A percentile compares a stretch with the other conserved stretches of the same genome.
Evolutionary conservation across 2,113 vertebrate species (phyloP).

Genomic region (Brienomyrus longianalis): DNA sequence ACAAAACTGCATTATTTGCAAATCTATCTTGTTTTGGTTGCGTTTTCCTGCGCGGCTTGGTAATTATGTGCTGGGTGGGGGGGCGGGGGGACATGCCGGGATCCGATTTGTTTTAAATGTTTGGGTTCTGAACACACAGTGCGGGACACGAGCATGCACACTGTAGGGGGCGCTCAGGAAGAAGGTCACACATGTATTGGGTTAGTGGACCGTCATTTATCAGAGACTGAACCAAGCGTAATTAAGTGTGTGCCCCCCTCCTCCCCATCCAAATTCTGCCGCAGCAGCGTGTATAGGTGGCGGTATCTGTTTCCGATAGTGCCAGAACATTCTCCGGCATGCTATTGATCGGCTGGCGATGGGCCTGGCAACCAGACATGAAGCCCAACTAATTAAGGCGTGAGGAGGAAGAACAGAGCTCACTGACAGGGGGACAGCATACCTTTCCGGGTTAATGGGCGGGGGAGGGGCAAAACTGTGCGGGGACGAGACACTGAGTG

Average conservation of each 20-base stretch:
- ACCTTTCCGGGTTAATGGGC: background rate
- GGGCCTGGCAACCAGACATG: conserved; percentile 45
- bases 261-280: conserved; percentile 32
- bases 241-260: conserved; percentile 36
- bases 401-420: conserved; percentile 38
- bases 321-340: conserved; percentile 46
- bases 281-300: conserved; percentile 23
- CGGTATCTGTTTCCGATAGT: conserved; percentile 53
- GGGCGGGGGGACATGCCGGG: background rate
- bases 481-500: background rate
- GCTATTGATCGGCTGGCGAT: conserved; percentile 44
- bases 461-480: background rate
- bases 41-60: no score
- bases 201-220: conserved; percentile 36
- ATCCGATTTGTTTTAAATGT: background rate
- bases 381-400: conserved; percentile 61
- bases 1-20: background rate
- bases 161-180: background rate
- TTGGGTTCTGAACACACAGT: background rate
- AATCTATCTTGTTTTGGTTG: background rate
- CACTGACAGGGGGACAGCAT: conserved; percentile 22
- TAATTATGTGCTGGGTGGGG: background rate
- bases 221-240: conserved; percentile 36
- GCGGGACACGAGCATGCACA: background rate
- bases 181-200: conserved; percentile 6